Evolutionary conservation across 2,797 vertebrate genomes (phyloP).

Genomic region (Acanthopagrus latus): DNA sequence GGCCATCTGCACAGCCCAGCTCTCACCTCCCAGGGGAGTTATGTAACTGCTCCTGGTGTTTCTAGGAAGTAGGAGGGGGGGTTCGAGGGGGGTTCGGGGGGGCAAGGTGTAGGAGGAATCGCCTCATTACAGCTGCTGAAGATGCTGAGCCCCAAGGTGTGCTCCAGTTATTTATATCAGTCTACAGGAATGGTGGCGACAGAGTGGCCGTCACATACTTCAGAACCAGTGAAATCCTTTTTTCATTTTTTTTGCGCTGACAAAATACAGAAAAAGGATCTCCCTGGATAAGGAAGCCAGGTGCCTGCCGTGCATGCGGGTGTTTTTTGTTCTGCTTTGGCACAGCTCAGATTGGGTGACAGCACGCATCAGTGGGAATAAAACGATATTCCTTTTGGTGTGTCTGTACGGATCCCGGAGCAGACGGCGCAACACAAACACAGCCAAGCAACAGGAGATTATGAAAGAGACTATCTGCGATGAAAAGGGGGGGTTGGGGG

Average conservation of each 20-base stretch:
- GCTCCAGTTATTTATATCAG: conserved; percentile 27
- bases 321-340: conserved; percentile 3
- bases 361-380: background rate
- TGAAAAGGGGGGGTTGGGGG: conserved; percentile 51
- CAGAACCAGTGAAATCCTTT: conserved; percentile 4
- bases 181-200: background rate
- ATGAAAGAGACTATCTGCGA: conserved; percentile 53
- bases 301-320: background rate
- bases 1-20: conserved; percentile 64
- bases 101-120: conserved; percentile 45
- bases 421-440: conserved; percentile 30
- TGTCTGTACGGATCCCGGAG: conserved; percentile 25
- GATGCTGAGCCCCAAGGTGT: conserved; percentile 21
- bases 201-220: background rate
- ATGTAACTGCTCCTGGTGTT: conserved; percentile 64
- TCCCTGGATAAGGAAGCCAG: background rate
- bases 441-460: conserved; percentile 72
- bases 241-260: background rate
- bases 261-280: background rate
- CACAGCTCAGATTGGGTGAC: background rate
- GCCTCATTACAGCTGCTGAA: conserved; percentile 29
- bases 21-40: conserved; percentile 66
- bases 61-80: conserved; percentile 48
- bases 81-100: too few species aligned
- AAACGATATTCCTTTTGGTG: conserved; percentile 33